phyloP scores from a whole-genome alignment of 2,113 vertebrate genomes.

The Cheilinus undulatus region DNA sequence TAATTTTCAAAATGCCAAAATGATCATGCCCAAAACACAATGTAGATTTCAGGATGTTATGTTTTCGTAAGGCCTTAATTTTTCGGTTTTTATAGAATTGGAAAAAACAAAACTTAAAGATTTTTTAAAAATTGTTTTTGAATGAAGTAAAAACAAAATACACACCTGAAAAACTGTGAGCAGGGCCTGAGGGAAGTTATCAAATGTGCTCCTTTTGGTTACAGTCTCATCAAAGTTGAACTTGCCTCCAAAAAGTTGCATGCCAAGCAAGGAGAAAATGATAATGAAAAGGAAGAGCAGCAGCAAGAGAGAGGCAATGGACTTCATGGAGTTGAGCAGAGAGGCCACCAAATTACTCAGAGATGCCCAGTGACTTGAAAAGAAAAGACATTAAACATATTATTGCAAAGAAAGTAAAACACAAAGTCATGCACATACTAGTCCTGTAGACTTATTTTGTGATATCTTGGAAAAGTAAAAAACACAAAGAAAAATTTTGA shows the following conservation, averaged over 20 bases:
- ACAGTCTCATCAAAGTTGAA: conserved; percentile 99
- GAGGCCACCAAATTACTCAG: conserved; percentile 98
- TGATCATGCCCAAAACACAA: no score
- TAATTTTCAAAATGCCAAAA: no score
- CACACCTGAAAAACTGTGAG: conserved; percentile 98
- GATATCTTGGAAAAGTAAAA: no score
- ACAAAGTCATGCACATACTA: no score
- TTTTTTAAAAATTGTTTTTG: background rate
- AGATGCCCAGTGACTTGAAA: conserved; percentile 93
- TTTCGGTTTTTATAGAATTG: no score
- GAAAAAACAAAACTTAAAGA: no score
- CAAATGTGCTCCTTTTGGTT: conserved; percentile 97
- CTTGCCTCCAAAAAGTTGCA: conserved; percentile 99
- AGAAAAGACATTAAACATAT: background rate
- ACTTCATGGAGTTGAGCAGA: conserved; percentile 99
- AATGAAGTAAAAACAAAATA: background rate
- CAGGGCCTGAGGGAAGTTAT: conserved; percentile 97
- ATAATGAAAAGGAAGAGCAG: conserved; percentile 99
- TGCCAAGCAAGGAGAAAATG: conserved; percentile 98
- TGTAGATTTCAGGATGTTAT: no score
- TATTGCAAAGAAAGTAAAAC: background rate
- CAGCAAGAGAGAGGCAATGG: conserved; percentile 96
- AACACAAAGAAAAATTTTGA: no score
- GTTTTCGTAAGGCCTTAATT: no score
- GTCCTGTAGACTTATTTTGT: no score